Conservation (phyloP, 2,797 vertebrate species). For the Pangasius mekongensis region DNA sequence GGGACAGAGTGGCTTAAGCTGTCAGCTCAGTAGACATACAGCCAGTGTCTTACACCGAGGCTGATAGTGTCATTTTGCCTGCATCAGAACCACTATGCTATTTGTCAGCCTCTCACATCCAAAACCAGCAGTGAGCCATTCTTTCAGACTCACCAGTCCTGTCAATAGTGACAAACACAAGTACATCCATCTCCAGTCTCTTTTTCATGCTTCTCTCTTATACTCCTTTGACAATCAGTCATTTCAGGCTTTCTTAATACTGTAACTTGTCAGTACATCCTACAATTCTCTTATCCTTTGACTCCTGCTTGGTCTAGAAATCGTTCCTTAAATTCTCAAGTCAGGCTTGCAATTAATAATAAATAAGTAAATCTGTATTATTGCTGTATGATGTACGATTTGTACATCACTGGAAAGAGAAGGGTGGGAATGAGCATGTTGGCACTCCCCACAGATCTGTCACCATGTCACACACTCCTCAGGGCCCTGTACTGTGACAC, state of each 20-base stretch:
- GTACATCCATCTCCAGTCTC: conserved; percentile 47
- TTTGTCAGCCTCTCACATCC: conserved; percentile 50
- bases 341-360: conserved; percentile 24
- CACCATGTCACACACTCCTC: conserved; percentile 49
- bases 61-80: conserved; percentile 58
- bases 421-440: conserved; percentile 39
- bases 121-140: conserved; percentile 48
- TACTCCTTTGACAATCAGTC: conserved; percentile 36
- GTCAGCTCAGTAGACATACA: conserved; percentile 50
- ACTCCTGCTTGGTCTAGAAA: neutral
- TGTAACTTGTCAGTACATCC: conserved; percentile 36
- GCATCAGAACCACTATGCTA: conserved; percentile 51
- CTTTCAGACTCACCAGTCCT: conserved; percentile 34
- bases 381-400: conserved; percentile 46
- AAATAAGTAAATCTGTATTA: conserved; percentile 39
- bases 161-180: conserved; percentile 53
- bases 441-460: conserved; percentile 45
- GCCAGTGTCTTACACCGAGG: conserved; percentile 48
- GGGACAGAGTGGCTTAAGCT: conserved; percentile 50
- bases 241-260: conserved; percentile 38
- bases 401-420: conserved; percentile 52
- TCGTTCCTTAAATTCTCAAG: neutral
- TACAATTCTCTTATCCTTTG: conserved; percentile 35
- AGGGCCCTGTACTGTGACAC: conserved; percentile 49
- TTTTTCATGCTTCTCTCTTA: conserved; percentile 37